These are phyloP conservation scores for Pocillopora grandis DNA, from an alignment of 92 coral and sea anemone genomes.

Conservation along the genomic window DNA sequence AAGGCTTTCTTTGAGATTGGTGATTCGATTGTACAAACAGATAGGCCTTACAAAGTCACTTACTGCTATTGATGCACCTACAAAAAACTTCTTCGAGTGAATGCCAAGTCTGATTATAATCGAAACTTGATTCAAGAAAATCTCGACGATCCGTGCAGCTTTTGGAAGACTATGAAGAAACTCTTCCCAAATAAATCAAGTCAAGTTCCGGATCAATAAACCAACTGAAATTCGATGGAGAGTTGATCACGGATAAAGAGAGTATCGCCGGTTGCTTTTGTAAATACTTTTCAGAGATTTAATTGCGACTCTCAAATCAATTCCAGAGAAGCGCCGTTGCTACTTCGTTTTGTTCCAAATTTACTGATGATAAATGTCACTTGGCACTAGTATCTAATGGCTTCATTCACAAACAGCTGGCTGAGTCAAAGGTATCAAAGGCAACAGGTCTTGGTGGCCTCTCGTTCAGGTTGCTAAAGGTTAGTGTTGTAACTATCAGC, in stretches of 20 bases:
- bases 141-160: constrained; percentile 29
- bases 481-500: constrained; percentile 21
- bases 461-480: neutral
- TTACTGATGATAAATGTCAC: neutral
- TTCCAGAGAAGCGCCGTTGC: too few relatives aligned
- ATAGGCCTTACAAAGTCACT: too few relatives aligned
- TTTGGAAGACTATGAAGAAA: neutral
- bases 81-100: neutral
- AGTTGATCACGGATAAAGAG: too few relatives aligned
- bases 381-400: constrained; percentile 26
- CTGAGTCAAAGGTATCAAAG: constrained; percentile 3
- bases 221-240: too few relatives aligned
- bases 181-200: neutral
- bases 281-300: too few relatives aligned
- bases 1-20: too few relatives aligned
- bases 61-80: too few relatives aligned
- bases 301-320: too few relatives aligned
- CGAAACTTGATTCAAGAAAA: constrained; percentile 32
- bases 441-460: neutral
- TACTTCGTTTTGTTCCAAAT: neutral
- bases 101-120: constrained; percentile 39
- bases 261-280: too few relatives aligned
- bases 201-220: too few relatives aligned
- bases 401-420: constrained; percentile 29
- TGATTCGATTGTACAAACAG: too few relatives aligned